phyloP scores from a whole-genome alignment of 2,797 vertebrate species.

The Carcharodon carcharias region DNA sequence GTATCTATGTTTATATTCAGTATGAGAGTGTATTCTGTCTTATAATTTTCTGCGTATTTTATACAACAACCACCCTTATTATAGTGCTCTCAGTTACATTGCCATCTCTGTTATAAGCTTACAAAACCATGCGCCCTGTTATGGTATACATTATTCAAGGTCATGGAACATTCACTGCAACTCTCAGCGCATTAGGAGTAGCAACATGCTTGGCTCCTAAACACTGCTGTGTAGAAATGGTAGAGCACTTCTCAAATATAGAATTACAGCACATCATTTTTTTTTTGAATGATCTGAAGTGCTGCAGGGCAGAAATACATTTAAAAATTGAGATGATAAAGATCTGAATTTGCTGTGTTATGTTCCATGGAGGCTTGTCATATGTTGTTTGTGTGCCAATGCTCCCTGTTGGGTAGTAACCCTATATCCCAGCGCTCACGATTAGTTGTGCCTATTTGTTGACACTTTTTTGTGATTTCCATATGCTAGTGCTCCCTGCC shows the following conservation, averaged over 20 bases:
- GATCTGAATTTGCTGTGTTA: background rate
- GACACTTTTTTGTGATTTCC: background rate
- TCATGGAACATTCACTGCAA: background rate
- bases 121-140: background rate
- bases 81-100: background rate
- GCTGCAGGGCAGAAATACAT: background rate
- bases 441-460: background rate
- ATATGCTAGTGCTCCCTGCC: background rate
- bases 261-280: background rate
- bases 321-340: background rate
- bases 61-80: background rate
- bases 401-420: background rate
- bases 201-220: background rate
- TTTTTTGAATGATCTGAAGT: background rate
- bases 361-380: background rate
- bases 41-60: background rate
- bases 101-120: background rate
- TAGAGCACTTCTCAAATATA: background rate
- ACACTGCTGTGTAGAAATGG: background rate
- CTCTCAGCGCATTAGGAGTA: background rate
- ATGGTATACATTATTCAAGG: background rate
- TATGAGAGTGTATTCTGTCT: background rate
- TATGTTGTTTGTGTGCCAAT: background rate
- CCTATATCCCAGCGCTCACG: background rate
- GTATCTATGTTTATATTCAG: conserved; percentile 1